Conservation (phyloP, 2,113 vertebrate species). For the Sardina pilchardus region DNA sequence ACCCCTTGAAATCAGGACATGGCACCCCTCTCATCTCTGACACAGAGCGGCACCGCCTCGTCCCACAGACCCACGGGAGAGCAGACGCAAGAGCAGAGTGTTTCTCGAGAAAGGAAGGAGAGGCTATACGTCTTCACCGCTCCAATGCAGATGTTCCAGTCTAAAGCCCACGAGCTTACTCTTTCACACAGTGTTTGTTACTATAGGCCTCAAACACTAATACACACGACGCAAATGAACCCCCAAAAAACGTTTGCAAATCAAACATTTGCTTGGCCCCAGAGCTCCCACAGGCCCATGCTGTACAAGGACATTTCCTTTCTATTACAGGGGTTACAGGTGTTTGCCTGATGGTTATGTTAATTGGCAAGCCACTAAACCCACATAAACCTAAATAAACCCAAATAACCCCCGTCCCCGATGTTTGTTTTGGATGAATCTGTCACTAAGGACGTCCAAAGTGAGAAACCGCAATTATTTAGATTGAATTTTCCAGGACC, state of each 20-base stretch:
- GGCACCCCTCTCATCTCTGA: constrained; percentile 31
- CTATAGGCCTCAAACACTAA: neutral
- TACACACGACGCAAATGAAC: neutral
- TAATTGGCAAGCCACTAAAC: neutral
- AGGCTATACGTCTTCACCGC: neutral
- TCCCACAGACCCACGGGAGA: constrained; percentile 24
- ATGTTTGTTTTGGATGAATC: neutral
- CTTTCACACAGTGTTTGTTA: neutral
- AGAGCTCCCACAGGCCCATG: neutral
- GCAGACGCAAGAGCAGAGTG: neutral
- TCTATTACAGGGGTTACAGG: neutral
- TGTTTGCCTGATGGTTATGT: neutral
- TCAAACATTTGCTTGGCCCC: neutral
- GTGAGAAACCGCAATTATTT: constrained; percentile 36
- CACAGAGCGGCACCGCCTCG: constrained; percentile 36
- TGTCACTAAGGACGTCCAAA: neutral
- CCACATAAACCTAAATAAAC: neutral
- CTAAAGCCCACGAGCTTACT: neutral
- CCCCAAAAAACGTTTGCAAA: neutral
- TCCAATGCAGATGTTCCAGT: neutral
- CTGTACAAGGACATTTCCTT: neutral
- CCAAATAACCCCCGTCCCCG: neutral
- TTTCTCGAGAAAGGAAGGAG: neutral
- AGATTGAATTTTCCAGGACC: constrained; percentile 18
- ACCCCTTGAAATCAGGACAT: constrained; percentile 44